phyloP scores from a whole-genome alignment of 2,888 invertebrate genomes.

The Carabus problematicus region DNA sequence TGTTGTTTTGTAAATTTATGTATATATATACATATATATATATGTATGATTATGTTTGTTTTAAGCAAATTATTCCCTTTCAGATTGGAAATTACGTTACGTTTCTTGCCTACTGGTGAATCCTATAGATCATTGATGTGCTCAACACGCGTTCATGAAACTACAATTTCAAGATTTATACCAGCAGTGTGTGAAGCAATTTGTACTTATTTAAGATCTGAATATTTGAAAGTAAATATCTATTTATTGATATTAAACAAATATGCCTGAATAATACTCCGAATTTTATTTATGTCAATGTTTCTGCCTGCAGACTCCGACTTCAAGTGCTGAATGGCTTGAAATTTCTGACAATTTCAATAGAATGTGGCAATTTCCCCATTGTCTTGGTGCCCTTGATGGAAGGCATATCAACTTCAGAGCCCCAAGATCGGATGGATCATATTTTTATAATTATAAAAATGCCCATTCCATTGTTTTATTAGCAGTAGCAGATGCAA shows the following conservation, averaged over 20 bases:
- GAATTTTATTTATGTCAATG: slow-evolving; percentile 15
- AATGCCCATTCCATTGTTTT: slow-evolving; percentile 47
- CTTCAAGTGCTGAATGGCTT: slow-evolving; percentile 47
- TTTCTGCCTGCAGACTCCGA: slow-evolving; percentile 45
- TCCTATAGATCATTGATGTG: slow-evolving; percentile 43
- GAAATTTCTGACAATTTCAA: slow-evolving; percentile 46
- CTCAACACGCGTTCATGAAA: slow-evolving; percentile 42
- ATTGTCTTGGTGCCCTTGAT: no score
- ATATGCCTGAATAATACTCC: no score
- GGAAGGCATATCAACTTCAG: slow-evolving; percentile 46
- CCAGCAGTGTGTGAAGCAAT: slow-evolving; percentile 48
- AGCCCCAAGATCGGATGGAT: slow-evolving; percentile 43
- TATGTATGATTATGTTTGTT: no score
- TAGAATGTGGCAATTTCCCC: slow-evolving; percentile 49
- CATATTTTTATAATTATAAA: slow-evolving; percentile 48
- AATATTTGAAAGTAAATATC: slow-evolving; percentile 26
- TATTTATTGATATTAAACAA: no score
- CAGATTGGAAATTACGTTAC: slow-evolving; percentile 17
- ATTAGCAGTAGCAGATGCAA: slow-evolving; percentile 46
- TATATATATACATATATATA: no score
- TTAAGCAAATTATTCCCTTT: slow-evolving; percentile 37
- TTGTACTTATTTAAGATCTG: slow-evolving; percentile 46
- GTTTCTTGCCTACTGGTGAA: slow-evolving; percentile 43
- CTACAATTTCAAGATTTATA: slow-evolving; percentile 48
- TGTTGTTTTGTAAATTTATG: no score